Percentiles rank a stretch among this genome's conserved stretches.
Conservation (phyloP, 1,140 invertebrate genomes). For the Heliconius himera region DNA sequence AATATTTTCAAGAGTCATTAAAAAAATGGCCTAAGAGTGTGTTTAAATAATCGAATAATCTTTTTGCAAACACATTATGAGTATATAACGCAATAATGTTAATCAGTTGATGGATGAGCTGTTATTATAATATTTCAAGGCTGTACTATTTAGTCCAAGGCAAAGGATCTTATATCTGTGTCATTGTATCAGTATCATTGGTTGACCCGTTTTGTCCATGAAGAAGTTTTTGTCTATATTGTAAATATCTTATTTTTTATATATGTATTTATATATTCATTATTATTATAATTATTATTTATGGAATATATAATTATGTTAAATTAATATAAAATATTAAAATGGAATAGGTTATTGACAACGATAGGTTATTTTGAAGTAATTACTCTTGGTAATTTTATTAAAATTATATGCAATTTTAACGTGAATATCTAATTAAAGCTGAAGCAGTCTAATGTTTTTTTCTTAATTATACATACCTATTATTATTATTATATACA, state of each 20-base stretch:
- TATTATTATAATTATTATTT: no score
- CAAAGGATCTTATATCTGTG: conserved; percentile 35
- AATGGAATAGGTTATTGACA: no score
- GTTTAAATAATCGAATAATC: not conserved
- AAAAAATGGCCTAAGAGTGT: not conserved
- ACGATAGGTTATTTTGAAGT: no score
- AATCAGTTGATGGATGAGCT: conserved; percentile 1
- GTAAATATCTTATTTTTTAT: not conserved
- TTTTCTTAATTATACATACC: no score
- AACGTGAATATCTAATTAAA: no score
- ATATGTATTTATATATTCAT: no score
- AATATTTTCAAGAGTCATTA: not conserved
- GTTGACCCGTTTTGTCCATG: conserved; percentile 25
- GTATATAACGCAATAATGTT: not conserved
- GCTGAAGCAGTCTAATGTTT: no score
- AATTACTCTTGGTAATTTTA: no score
- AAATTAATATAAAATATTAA: no score
- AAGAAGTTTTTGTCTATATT: not conserved
- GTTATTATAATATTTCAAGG: conserved; percentile 25
- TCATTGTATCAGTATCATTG: conserved; percentile 32
- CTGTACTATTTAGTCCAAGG: conserved; percentile 27
- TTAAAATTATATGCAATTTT: no score
- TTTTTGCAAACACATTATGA: not conserved
- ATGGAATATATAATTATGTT: no score
- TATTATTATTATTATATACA: no score